Conservation (phyloP, 1,140 invertebrate genomes). For the Halyomorpha halys region DNA sequence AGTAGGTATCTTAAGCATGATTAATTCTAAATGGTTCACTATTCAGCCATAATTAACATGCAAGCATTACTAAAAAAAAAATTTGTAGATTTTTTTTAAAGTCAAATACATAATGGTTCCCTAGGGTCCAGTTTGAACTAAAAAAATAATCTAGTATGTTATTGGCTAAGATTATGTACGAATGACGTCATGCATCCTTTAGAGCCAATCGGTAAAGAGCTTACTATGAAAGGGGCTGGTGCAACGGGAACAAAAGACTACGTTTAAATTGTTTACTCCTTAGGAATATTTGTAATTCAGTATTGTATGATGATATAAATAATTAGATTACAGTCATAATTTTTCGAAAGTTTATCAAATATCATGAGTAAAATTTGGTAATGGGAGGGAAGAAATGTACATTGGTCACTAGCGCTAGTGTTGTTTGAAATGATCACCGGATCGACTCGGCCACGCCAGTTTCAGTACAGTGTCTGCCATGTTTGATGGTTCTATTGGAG, state of each 20-base stretch:
- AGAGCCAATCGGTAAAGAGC: conserved; percentile 11
- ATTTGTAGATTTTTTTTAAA: too few species aligned
- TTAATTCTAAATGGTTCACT: too few species aligned
- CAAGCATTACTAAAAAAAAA: too few species aligned
- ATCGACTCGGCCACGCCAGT: conserved; percentile 27
- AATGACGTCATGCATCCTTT: conserved; percentile 12
- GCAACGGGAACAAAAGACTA: background rate
- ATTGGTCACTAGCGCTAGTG: conserved; percentile 19
- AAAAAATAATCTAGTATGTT: too few species aligned
- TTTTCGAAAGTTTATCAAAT: background rate
- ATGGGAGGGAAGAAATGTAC: conserved; percentile 7
- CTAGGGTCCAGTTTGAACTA: too few species aligned
- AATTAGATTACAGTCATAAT: background rate
- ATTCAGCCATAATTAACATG: too few species aligned
- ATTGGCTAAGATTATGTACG: conserved; percentile 1
- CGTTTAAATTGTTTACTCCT: background rate
- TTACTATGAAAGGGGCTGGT: background rate
- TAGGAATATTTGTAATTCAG: background rate
- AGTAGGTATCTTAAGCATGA: too few species aligned
- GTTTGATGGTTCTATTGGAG: conserved; percentile 23
- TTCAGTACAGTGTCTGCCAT: conserved; percentile 28
- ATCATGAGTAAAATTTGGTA: background rate
- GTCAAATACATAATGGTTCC: too few species aligned
- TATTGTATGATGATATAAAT: background rate
- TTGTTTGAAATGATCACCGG: conserved; percentile 6